Evolutionary conservation across 2,113 vertebrate genomes (phyloP), one percentile per base, ranked within the genome.

Genomic region (Arenaria interpres): DNA sequence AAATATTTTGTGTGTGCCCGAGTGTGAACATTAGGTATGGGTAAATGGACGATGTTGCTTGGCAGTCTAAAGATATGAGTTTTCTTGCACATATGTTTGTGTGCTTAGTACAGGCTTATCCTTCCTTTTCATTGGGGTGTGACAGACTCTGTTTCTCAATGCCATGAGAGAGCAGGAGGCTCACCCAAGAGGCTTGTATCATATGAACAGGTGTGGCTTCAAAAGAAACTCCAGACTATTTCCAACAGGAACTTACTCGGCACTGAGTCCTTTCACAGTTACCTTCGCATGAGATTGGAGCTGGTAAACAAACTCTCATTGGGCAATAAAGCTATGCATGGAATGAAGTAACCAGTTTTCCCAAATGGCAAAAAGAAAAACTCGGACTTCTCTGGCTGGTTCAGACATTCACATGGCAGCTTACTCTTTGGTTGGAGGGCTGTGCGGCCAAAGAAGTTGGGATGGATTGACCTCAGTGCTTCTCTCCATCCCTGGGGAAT

Each of bases 231-330:
- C 24, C 30, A 43, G 33, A 17, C 22, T 89, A 24, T 68, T 91
- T 96, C 77, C 57, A 85, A n/a, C 69, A 95, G 91, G 74, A 93
- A 85, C 57, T 93, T 93, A 82, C 3, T 94, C 3, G 7, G 25
- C 53, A n/a, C 30, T 46, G 63, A 93, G n/a, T 88, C 54, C 82
- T 88, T 81, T 89, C 91, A 76, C 25, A 43, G 51, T 71, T 91
- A 59, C 2, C 59, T 76, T 3, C 67, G 71, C 3, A 0, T 62
- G 46, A 50, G 25, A 91, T 16, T 33, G 33, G 30, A 54, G 18
- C 62, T 53, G 46, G 46, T 73, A 88, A 95, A 89, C 67, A 84
- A 57, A 54, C 20, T 35, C 19, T 35, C 7, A 30, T 59, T 90
- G 72, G 23, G 76, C 68, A 71, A 74, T 71, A 81, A 32, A 81